phyloP scores from a whole-genome alignment of 2,888 invertebrate species.

The Abrostola triplasia region DNA sequence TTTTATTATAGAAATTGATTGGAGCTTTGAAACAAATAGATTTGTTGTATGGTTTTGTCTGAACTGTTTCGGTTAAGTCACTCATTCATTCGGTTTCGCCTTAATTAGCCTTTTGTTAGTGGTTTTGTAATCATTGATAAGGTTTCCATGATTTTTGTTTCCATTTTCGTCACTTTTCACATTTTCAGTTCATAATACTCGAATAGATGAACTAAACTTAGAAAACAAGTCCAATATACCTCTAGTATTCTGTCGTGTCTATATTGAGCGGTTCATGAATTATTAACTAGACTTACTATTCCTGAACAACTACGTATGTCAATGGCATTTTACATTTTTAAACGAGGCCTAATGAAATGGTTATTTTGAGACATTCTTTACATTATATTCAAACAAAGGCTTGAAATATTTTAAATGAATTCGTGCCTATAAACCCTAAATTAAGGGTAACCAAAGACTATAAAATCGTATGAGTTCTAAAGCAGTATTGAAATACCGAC shows the following conservation, averaged over 20 bases:
- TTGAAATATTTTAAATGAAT: background rate
- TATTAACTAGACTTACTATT: slow-evolving; percentile 6
- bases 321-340: background rate
- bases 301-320: background rate
- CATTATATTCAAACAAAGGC: too few species aligned
- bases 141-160: background rate
- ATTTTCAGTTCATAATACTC: background rate
- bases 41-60: slow-evolving; percentile 3
- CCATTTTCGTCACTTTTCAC: background rate
- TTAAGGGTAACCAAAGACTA: background rate
- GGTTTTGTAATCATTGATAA: background rate
- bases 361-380: slow-evolving; percentile 10
- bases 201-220: background rate
- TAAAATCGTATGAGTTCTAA: slow-evolving; percentile 20
- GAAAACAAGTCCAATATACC: background rate
- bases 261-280: slow-evolving; percentile 2
- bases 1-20: slow-evolving; percentile 26
- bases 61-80: background rate
- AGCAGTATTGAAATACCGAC: slow-evolving; percentile 32
- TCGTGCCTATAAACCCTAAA: background rate
- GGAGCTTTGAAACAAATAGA: slow-evolving; percentile 8
- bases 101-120: background rate
- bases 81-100: background rate
- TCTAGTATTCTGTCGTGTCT: background rate
- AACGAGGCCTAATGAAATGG: background rate